Evolutionary conservation across 2,888 invertebrate genomes (phyloP).

Genomic region (Tigriopus californicus): DNA sequence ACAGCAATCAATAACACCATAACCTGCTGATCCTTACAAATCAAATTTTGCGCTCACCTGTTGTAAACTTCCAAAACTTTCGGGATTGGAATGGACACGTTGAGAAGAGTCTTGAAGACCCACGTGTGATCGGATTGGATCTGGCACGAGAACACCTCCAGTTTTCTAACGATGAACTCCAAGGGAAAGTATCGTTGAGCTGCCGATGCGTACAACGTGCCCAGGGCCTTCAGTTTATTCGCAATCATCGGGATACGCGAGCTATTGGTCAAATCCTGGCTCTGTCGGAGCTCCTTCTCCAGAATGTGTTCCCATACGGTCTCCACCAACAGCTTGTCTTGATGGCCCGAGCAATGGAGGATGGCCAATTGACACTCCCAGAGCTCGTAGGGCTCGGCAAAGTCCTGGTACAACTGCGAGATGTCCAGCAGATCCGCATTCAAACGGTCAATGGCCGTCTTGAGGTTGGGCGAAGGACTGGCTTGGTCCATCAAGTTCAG

Average conservation of each 20-base stretch:
- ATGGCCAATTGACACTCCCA: slow-evolving; percentile 89
- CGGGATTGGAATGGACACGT: slow-evolving; percentile 26
- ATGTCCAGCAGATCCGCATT: slow-evolving; percentile 68
- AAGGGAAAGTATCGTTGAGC: slow-evolving; percentile 74
- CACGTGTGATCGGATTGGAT: slow-evolving; percentile 23
- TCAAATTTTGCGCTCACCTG: slow-evolving; percentile 23
- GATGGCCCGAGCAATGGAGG: slow-evolving; percentile 80
- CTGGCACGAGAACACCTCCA: slow-evolving; percentile 13
- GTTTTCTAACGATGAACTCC: slow-evolving; percentile 19
- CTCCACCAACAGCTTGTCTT: slow-evolving; percentile 67
- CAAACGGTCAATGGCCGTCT: slow-evolving; percentile 39
- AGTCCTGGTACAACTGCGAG: slow-evolving; percentile 54
- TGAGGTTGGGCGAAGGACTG: slow-evolving; percentile 25
- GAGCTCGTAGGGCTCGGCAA: slow-evolving; percentile 69
- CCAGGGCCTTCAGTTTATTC: slow-evolving; percentile 51
- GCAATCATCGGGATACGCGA: slow-evolving; percentile 30
- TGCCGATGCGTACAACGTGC: slow-evolving; percentile 48
- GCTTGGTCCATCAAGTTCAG: slow-evolving; percentile 33
- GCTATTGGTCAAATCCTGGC: slow-evolving; percentile 3
- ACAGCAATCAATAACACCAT: too few species aligned
- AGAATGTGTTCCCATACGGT: slow-evolving; percentile 29
- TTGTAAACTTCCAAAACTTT: slow-evolving; percentile 30
- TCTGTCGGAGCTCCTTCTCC: slow-evolving; percentile 17
- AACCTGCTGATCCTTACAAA: too few species aligned
- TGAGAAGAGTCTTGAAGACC: slow-evolving; percentile 26